phyloP scores from a whole-genome alignment of 2,888 invertebrate genomes.

The Apeira syringaria region DNA sequence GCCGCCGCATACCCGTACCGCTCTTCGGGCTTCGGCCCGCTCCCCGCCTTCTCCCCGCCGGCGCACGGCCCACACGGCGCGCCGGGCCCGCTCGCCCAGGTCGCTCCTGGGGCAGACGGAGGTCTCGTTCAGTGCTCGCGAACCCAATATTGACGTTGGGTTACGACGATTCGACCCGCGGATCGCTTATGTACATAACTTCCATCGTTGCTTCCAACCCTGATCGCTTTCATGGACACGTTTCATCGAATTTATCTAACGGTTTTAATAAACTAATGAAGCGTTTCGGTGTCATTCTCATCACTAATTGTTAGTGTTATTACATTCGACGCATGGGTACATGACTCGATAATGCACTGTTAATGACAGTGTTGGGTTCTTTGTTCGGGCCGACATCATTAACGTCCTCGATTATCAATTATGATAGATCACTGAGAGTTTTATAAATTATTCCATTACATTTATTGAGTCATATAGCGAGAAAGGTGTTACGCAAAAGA shows the following conservation, averaged over 20 bases:
- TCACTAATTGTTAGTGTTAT: conserved; percentile 71
- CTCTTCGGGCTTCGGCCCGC: conserved; percentile 38
- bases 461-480: conserved; percentile 57
- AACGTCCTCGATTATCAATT: conserved; percentile 46
- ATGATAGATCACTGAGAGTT: conserved; percentile 50
- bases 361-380: conserved; percentile 54
- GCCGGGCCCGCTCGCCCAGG: conserved; percentile 59
- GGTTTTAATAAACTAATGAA: conserved; percentile 47
- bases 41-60: conserved; percentile 41
- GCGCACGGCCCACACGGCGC: conserved; percentile 28
- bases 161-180: conserved; percentile 28
- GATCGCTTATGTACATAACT: no score
- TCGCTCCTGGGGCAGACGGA: conserved; percentile 79
- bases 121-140: conserved; percentile 65
- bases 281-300: conserved; percentile 58
- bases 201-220: conserved; percentile 31
- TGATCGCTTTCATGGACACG: conserved; percentile 31
- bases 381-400: conserved; percentile 49
- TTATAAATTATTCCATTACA: conserved; percentile 39
- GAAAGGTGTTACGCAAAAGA: conserved; percentile 39
- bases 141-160: conserved; percentile 31
- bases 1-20: conserved; percentile 42
- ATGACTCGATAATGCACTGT: conserved; percentile 72
- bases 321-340: conserved; percentile 51
- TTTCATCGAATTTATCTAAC: conserved; percentile 39